These are phyloP conservation scores for Chorisops tibialis DNA, from an alignment of 2,888 invertebrate species.

Conservation along the genomic window DNA sequence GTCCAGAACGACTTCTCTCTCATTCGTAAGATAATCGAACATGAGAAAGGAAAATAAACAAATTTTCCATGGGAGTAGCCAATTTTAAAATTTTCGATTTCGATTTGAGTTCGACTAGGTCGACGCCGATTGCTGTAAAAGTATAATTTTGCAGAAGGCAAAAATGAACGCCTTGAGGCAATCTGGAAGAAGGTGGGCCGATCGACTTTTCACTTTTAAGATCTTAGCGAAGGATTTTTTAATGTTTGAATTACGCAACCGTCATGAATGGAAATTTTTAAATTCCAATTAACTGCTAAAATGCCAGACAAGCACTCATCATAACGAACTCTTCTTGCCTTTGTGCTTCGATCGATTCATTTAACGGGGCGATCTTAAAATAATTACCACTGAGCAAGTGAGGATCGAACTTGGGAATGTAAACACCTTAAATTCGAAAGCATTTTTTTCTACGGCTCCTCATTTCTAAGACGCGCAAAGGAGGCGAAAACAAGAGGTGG, in stretches of 20 bases:
- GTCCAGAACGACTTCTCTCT: conserved; percentile 33
- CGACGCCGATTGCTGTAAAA: neutral
- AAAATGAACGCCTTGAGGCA: neutral
- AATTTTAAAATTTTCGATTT: neutral
- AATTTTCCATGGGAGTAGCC: neutral
- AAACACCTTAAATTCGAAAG: too few species aligned
- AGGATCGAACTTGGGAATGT: too few species aligned
- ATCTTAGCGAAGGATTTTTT: neutral
- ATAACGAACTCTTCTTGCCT: neutral
- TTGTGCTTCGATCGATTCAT: neutral
- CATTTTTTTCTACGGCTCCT: too few species aligned
- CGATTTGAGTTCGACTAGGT: neutral
- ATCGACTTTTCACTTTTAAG: neutral
- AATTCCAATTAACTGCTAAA: neutral
- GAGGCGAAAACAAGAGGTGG: too few species aligned
- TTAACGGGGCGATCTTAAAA: neutral
- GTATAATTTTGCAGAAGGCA: neutral
- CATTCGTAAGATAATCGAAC: conserved; percentile 13
- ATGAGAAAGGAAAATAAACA: conserved; percentile 13
- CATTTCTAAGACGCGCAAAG: too few species aligned
- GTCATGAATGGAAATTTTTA: neutral
- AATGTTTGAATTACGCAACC: conserved; percentile 3
- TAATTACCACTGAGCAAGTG: too few species aligned
- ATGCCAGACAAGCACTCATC: neutral
- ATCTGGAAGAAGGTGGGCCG: neutral